phyloP scores from a whole-genome alignment of 2,888 invertebrate genomes.

The Sycophila texana region DNA sequence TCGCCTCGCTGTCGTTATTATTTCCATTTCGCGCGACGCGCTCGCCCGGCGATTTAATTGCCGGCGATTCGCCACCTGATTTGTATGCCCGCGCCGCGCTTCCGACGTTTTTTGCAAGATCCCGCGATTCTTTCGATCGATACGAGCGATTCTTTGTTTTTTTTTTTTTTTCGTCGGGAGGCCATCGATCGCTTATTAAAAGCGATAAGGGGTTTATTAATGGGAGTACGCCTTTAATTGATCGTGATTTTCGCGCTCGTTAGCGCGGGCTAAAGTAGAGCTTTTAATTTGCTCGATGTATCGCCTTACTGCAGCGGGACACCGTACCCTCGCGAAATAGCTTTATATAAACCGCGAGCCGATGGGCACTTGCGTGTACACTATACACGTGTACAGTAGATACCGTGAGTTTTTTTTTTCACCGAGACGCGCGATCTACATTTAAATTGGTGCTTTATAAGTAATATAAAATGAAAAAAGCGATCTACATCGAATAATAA shows the following conservation, averaged over 20 bases:
- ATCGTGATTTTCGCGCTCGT: neutral
- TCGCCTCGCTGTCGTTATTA: conserved; percentile 57
- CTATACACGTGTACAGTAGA: no score
- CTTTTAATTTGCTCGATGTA: neutral
- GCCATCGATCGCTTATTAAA: neutral
- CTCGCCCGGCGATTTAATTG: conserved; percentile 48
- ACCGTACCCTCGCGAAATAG: no score
- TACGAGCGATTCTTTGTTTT: neutral
- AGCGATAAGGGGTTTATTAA: no score
- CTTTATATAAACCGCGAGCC: no score
- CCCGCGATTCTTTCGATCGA: neutral
- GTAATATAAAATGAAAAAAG: no score
- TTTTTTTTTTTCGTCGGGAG: neutral
- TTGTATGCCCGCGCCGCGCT: conserved; percentile 28
- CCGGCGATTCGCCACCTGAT: conserved; percentile 43
- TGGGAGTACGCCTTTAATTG: no score
- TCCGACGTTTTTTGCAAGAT: neutral
- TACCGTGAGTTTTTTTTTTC: no score
- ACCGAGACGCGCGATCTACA: no score
- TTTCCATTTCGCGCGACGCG: conserved; percentile 22
- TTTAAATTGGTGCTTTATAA: no score
- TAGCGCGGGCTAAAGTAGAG: neutral
- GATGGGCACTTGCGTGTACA: no score
- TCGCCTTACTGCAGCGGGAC: no score
- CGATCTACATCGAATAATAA: no score